phyloP scores from a whole-genome alignment of 2,797 vertebrate species.

The Columba guinea region DNA sequence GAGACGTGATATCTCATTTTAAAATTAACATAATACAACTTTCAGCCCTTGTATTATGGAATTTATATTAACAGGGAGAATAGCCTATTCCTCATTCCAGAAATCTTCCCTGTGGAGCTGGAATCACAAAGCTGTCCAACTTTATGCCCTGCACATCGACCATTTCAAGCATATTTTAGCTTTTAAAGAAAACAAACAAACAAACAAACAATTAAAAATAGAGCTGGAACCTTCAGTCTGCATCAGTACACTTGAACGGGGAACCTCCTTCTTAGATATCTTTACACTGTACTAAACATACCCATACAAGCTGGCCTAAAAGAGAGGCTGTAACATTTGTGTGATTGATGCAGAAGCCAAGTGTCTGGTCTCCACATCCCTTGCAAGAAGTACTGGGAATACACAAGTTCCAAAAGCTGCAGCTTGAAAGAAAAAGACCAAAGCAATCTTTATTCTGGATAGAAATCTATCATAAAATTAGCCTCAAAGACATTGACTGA shows the following conservation, averaged over 20 bases:
- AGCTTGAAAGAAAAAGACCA: background rate
- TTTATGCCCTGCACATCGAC: background rate
- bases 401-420: background rate
- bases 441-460: background rate
- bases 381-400: background rate
- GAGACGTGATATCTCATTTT: background rate
- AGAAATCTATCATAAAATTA: slow-evolving; percentile 15
- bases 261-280: background rate
- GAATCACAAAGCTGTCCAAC: background rate
- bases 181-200: background rate
- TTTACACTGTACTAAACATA: background rate
- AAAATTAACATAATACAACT: background rate
- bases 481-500: background rate
- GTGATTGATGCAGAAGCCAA: slow-evolving; percentile 13
- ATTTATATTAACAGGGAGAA: background rate
- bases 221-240: background rate
- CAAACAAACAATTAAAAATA: background rate
- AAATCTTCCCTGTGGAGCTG: background rate
- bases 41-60: background rate
- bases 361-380: background rate
- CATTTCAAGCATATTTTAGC: background rate
- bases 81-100: background rate
- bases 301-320: background rate
- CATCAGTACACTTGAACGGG: background rate
- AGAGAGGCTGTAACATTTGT: background rate